phyloP scores from a whole-genome alignment of 2,797 vertebrate genomes.

The Buceros bicornis region DNA sequence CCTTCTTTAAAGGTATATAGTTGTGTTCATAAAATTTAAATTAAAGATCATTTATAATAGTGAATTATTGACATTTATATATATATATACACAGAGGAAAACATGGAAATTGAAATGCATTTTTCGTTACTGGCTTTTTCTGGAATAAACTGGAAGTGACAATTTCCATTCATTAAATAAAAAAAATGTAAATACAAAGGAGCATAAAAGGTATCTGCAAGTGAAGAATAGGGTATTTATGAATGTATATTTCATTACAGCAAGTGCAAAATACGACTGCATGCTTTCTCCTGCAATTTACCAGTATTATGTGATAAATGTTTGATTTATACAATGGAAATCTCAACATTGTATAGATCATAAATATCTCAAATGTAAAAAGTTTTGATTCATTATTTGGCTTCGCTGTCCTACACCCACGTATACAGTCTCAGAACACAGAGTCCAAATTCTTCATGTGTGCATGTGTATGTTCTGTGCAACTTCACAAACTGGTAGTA shows the following conservation, averaged over 20 bases:
- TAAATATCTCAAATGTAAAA: not conserved
- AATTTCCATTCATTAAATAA: not conserved
- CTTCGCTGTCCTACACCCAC: not conserved
- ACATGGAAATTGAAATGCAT: not conserved
- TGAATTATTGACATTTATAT: not conserved
- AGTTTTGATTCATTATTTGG: not conserved
- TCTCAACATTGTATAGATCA: not conserved
- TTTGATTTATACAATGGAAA: conserved; percentile 39
- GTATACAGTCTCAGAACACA: not conserved
- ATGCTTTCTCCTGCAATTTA: not conserved
- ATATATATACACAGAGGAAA: not conserved
- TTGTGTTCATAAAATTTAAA: not conserved
- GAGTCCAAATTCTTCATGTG: not conserved
- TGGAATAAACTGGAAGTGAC: not conserved
- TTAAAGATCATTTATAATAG: not conserved
- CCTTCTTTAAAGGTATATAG: not conserved
- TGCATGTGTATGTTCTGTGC: not conserved
- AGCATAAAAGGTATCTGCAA: not conserved
- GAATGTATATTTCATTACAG: conserved; percentile 33
- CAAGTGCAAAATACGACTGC: not conserved
- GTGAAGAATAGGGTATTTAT: not conserved
- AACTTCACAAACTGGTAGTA: not conserved
- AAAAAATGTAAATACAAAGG: not conserved
- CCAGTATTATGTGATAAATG: not conserved
- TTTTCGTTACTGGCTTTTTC: not conserved